Base-by-base conservation (phyloP, 2,888 invertebrate species). In the Erebia ligea region DNA sequence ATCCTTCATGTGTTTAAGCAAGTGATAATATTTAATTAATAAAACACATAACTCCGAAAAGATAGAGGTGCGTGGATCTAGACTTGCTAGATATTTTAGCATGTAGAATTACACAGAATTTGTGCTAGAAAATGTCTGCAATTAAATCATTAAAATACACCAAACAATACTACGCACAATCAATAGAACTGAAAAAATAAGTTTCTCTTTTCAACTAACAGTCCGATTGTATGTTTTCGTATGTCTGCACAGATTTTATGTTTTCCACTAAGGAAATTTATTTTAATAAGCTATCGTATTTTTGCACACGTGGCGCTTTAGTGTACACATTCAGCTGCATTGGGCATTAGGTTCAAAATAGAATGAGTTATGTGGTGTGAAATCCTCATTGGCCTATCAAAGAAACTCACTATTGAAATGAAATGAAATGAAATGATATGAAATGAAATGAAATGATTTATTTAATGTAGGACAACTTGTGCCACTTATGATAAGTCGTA, bases 241-340 rank as follows among this genome's bases (percentile, higher is more conserved):
- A 54, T 45, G 66, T 66, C 56, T 19, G 45, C 21, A 21, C 19
- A 15, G 57, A 56, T 66, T 66, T 66, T 66, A 66, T 66, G 66
- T 66, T 66, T 62, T 66, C 21, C 66, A 45, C 66, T 42, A 21
- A 45, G 42, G 45, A 66, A 66, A 66, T 66, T 66, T 66, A 57
- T 66, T 66, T 56, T 57, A 56, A 42, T 21, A 66, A 66, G 9
- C 56, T 56, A 19, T 56, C 40, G 42, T 45, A 66, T 54, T 66
- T 65, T 56, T 65, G 66, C 66, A 66, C 66, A 66, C 56, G 56
- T 45, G 65, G 66, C 9, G 56, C 45, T 54, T 66, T 42, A 54
- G 56, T 45, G 21, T 45, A 66, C 56, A 66, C 56, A 56, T 45
- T 21, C 48, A 11, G 48, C 21, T 62, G 48, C 45, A 62, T 57